Evolutionary conservation across 2,113 vertebrate genomes (phyloP), one percentile per base, ranked within the genome.

Genomic region (Brienomyrus longianalis): DNA sequence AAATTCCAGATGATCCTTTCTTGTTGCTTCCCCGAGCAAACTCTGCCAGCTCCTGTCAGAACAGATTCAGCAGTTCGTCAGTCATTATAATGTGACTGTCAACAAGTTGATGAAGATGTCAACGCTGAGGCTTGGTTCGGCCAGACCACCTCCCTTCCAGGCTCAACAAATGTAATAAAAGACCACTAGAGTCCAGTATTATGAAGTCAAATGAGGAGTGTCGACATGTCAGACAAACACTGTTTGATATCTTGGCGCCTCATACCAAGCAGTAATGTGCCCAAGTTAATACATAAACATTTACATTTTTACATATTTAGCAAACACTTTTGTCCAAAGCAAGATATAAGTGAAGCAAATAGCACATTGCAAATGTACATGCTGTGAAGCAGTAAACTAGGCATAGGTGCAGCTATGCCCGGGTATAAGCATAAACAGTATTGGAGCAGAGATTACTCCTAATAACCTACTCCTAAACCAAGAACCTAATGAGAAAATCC

Each of bases 41-140:
- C 27, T 90, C 86, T 83, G 86, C 86, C 59, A 90, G 90, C 90
- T 87, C 9, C 92, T 90, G 92, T 91, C 92, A 91, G 88, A 84
- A 90, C 23, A 47, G 84, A 92, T 92, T 59, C 88, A 59, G 52
- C 77, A 74, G 47, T 62, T 90, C 89, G 90, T 92, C 92, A 90
- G 90, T 92, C 91, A 92, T 88, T 39, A 51, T 31, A 70, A 83
- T 66, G 89, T 88, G 31, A 88, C 91, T 91, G 89, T 91, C 92
- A 92, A 88, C 89, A 90, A 83, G 90, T 87, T 83, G 35, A 66
- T 90, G 88, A 91, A 92, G 90, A 91, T 89, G 83, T 91, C 89
- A 84, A 90, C 0, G 31, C 31, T 39, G 70, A 77, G 35, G 85
- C 89, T 90, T 70, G n/a, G 74, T 90, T 52, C 51, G 48, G 17